Base-by-base conservation (phyloP, 1,140 invertebrate species). In the Heliconius congener region DNA sequence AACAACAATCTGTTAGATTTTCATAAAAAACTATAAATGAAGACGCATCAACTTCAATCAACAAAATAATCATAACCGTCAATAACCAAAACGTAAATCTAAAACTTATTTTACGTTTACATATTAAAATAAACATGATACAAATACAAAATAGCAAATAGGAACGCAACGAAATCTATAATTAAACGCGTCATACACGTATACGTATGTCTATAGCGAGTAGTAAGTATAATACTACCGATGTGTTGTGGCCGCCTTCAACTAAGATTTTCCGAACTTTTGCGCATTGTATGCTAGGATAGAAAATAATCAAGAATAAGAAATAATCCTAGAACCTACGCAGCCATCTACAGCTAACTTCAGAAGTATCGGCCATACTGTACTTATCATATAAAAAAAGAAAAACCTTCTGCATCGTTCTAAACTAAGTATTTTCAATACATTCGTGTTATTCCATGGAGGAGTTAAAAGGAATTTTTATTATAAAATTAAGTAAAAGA, bases 321-420 rank as follows among this genome's bases (percentile, higher is more conserved):
- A 52, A 52, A 18, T 18, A 8, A 18, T 52, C 50, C 16, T 13
- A 46, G 13, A 16, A 52, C 5, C 8, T 52, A 8, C 16, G 50
- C 50, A 19, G 50, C 42, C 42, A 52, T 52, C 18, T 52, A 19
- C 8, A 52, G 50, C 50, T 52, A 19, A 52, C 18, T 52, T 52
- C 5, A 52, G 18, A 52, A 18, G 19, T 18, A 52, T n/a, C 19
- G n/a, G n/a, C 8, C 9, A 9, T 23, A 60, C 55, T 60, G 55
- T 60, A 11, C 34, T 18, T 52, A 19, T 46, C 11, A 75, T 55
- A 77, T 79, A 82, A 70, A 70, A 76, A 76, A 78, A 73, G 60
- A 81, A 80, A 80, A 80, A 78, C 76, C 81, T 82, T 82, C 81
- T 77, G 76, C 70, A 30, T 60, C 73, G 73, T 42, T 76, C 23